Evolutionary conservation across 2,888 invertebrate genomes (phyloP).

Genomic region (Dicycla oo): DNA sequence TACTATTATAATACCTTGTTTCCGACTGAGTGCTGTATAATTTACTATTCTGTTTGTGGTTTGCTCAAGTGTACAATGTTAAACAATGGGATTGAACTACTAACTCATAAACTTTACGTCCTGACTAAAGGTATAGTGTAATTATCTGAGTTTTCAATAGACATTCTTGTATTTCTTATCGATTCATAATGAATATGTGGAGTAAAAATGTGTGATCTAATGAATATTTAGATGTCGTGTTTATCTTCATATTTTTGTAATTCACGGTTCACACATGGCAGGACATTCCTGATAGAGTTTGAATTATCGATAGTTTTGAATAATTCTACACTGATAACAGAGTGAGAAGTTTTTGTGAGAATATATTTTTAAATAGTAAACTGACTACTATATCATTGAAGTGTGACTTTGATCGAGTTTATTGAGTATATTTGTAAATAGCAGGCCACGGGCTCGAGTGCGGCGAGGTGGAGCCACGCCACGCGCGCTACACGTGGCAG

Average conservation of each 20-base stretch:
- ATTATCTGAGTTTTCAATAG: conserved; percentile 16
- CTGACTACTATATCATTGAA: conserved; percentile 35
- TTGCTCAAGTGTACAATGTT: conserved; percentile 67
- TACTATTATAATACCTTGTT: conserved; percentile 44
- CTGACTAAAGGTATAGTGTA: conserved; percentile 32
- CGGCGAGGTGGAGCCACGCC: not conserved
- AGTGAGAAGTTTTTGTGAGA: conserved; percentile 37
- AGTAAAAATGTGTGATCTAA: conserved; percentile 41
- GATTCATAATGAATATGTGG: conserved; percentile 28
- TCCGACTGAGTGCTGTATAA: conserved; percentile 52
- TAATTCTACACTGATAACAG: conserved; percentile 21
- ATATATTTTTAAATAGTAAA: conserved; percentile 41
- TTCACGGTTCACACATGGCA: conserved; percentile 27
- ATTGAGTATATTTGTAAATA: conserved; percentile 56
- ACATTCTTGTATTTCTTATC: conserved; percentile 21
- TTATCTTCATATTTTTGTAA: conserved; percentile 50
- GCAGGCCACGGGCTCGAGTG: conserved; percentile 51
- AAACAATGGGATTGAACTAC: conserved; percentile 57
- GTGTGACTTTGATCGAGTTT: conserved; percentile 38
- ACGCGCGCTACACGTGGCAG: not conserved
- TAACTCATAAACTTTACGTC: conserved; percentile 33
- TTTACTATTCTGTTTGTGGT: conserved; percentile 48
- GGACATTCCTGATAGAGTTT: conserved; percentile 51
- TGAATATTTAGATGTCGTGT: conserved; percentile 33
- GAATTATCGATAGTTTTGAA: conserved; percentile 25